These are phyloP conservation scores for Xenotilapia caudafasciata DNA, from an alignment of 2,113 vertebrate genomes.

Conservation along the genomic window DNA sequence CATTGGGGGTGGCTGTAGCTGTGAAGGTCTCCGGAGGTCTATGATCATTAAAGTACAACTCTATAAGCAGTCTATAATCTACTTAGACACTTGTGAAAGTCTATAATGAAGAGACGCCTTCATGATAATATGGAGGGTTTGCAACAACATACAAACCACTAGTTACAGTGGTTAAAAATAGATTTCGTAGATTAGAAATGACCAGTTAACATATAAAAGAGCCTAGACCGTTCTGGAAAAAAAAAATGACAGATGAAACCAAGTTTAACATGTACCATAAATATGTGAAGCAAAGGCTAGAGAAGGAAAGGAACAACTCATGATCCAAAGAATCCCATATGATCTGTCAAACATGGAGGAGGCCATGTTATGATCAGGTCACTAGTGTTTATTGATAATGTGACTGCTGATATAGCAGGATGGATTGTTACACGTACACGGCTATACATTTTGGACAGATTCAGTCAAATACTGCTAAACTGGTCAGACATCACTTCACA, in stretches of 20 bases:
- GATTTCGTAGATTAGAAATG: not conserved
- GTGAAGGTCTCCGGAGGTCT: not conserved
- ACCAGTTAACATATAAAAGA: not conserved
- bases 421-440: not conserved
- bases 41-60: not conserved
- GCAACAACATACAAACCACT: not conserved
- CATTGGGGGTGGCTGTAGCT: not conserved
- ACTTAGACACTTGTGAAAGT: not conserved
- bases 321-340: not conserved
- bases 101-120: not conserved
- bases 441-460: not conserved
- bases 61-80: not conserved
- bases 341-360: not conserved
- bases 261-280: not conserved
- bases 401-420: not conserved
- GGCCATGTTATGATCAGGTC: not conserved
- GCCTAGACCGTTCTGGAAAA: fast-evolving
- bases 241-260: not conserved
- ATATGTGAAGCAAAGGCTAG: not conserved
- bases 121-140: not conserved
- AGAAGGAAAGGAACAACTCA: not conserved
- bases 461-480: not conserved
- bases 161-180: not conserved
- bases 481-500: not conserved
- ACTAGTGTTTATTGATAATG: not conserved